Base-by-base conservation (phyloP, 2,888 invertebrate genomes). In the Tortrix viridana region DNA sequence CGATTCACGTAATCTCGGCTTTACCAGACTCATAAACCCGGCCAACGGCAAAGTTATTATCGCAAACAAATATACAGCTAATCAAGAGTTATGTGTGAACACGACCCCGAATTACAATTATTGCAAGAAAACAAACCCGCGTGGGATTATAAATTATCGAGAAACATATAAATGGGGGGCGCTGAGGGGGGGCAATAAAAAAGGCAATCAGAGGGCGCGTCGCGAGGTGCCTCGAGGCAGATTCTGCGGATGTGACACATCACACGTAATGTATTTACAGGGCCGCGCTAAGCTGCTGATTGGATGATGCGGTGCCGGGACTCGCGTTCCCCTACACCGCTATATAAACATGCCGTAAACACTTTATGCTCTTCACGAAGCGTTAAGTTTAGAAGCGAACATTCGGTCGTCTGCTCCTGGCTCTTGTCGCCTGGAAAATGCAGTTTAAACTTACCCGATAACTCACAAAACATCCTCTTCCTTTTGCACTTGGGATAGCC, bases 181-280 rank as follows among this genome's bases (percentile, higher is more conserved):
- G 69, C 67, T 65, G 68, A 73, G 66, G 20, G 41, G 62, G 67
- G 69, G 80, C 79, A 83, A 81, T 83, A 83, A 83, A 84, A 81
- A 77, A 79, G 77, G 81, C 79, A 84, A 84, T 84, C 79, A 80
- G 71, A 68, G 69, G 69, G 61, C 65, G 60, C 44, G 43, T 57
- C 62, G 46, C 53, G 59, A 60, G 63, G 26, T 20, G 53, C 60
- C 53, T 52, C 69, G 69, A 71, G 76, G 74, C 72, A 69, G 69
- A 75, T 73, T 74, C 71, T 71, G 69, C 73, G 77, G 77, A 73
- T 69, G 73, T 68, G 75, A 75, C 74, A 71, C 76, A 74, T 74
- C 76, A 71, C 68, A 69, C 66, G 71, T 79, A 77, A 82, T 75
- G 72, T 80, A 75, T 77, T 83, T 81, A 79, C 73, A 67, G 73